Percentiles rank a stretch among this genome's conserved stretches.
phyloP scores from a whole-genome alignment of 1,140 invertebrate genomes.

The Drosophila ohnishii region DNA sequence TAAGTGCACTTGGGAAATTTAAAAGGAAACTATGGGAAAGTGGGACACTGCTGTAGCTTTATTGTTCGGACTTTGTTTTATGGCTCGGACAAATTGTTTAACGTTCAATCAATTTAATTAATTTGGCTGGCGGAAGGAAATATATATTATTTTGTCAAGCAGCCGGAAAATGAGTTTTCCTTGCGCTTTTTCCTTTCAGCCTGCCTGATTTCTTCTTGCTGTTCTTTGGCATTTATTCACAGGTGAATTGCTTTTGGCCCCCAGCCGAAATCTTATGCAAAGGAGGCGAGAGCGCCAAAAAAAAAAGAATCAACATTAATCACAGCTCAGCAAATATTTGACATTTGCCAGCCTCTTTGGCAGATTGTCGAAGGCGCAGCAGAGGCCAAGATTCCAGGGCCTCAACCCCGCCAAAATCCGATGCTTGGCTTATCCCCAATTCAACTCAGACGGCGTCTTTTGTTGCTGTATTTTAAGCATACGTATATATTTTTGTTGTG shows the following conservation, averaged over 20 bases:
- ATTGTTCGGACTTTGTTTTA: conserved; percentile 50
- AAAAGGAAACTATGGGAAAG: conserved; percentile 5
- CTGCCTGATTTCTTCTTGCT: conserved; percentile 26
- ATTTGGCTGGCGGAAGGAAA: conserved; percentile 46
- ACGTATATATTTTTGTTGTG: background rate
- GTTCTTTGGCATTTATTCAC: conserved; percentile 37
- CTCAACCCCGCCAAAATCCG: conserved; percentile 3
- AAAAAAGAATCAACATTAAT: conserved; percentile 77
- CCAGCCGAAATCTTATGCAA: conserved; percentile 52
- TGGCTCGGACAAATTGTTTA: conserved; percentile 63
- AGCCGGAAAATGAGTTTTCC: conserved; percentile 63
- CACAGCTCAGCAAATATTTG: conserved; percentile 80
- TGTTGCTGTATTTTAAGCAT: conserved; percentile 16
- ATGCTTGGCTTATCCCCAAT: conserved; percentile 38
- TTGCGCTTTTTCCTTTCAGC: conserved; percentile 13
- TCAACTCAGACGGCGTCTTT: conserved; percentile 26
- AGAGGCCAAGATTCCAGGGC: background rate
- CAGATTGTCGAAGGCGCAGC: conserved; percentile 21
- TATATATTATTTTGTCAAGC: conserved; percentile 40
- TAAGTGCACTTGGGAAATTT: conserved; percentile 39
- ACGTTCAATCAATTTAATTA: conserved; percentile 75
- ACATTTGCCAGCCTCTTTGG: conserved; percentile 64
- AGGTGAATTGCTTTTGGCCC: conserved; percentile 62
- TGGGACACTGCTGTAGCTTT: conserved; percentile 17
- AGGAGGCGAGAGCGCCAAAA: conserved; percentile 34